Base-by-base conservation (phyloP, 2,888 invertebrate species). In the Acanthosepion lycidas region DNA sequence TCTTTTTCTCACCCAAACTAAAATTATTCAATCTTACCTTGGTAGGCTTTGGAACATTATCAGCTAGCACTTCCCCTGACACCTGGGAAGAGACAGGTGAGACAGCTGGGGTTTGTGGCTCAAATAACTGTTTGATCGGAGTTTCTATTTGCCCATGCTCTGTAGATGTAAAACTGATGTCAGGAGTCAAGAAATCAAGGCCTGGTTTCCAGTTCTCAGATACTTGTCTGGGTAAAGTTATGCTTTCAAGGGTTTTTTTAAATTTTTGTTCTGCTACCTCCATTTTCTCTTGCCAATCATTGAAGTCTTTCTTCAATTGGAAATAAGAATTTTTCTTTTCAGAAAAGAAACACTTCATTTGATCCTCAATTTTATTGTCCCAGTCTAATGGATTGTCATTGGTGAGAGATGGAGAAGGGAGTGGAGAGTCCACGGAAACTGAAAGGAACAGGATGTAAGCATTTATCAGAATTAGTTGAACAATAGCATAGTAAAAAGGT, bases 251-350 rank as follows among this genome's bases (percentile, higher is more conserved):
- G 49, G 93, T 93, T 93, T 53, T 93, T 2, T 51, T 26, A 15
- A 53, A 93, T 0, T 93, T 53, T 53, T 93, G 42, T 78, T 78
- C 78, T n/a, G n/a, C 78, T 15, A n/a, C 78, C 6, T 51, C 93
- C 28, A 93, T 53, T 49, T 93, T 42, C 33, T 51, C 93, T 93
- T 93, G 51, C 49, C 53, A 93, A 28, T 93, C 93, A 53, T 26
- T 51, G 26, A 51, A 93, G 0, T 93, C 51, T 20, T 26, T 49
- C 18, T 93, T 49, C 28, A 93, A n/a, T 51, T 93, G 51, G n/a
- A 93, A n/a, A 15, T n/a, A 93, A n/a, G 93, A 93, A n/a, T 93
- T 28, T 51, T 53, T 93, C n/a, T 93, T 93, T 51, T 93, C 53
- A 26, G 51, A 53, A 53, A 93, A 93, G n/a, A 93, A 93, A 53